Evolutionary conservation across 2,113 vertebrate genomes (phyloP), one percentile per base, ranked within the genome.

Genomic region (Hiodon tergisus): DNA sequence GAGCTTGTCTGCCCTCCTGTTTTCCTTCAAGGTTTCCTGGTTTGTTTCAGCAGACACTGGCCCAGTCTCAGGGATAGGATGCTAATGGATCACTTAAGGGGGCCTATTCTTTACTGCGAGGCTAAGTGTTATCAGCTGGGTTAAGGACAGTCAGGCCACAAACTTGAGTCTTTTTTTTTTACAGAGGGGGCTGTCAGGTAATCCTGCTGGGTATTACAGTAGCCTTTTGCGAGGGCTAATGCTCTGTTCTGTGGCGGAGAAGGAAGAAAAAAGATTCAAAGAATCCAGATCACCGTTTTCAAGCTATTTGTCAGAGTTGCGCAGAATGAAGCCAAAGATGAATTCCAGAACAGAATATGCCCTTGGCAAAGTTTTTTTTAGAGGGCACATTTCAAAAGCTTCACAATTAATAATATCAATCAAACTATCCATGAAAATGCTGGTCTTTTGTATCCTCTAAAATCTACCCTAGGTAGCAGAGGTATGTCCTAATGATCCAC

Each of bases 11-110:
- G 78, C 77, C 72, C 69, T 79, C 81, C 82, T 85, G 85, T 81
- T 85, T 84, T 85, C 78, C 79, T 85, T 83, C 77, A 81, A 80
- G 80, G 80, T 81, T 84, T 85, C 81, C 86, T 86, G 86, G 80
- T 83, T 87, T 81, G 81, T 86, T 80, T 86, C 82, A 85, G 74
- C 54, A 80, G 82, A 80, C 77, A 73, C 71, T 68, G 76, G 73
- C 69, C 77, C 77, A 77, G 79, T 84, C 84, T 77, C 70, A 76
- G 81, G 81, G 78, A 85, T 80, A 80, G 81, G 76, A 81, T 78
- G 80, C 81, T 82, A 86, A 85, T 83, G 83, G 83, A 83, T 83
- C 81, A 81, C 83, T 83, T 83, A 78, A 81, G 84, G 80, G 76
- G 75, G 76, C 71, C 80, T 78, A 76, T 79, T 80, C 80, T 82